A percentile compares a stretch with the other conserved stretches of the same genome.
Conservation (phyloP, 2,113 vertebrate genomes). For the Collichthys lucidus region DNA sequence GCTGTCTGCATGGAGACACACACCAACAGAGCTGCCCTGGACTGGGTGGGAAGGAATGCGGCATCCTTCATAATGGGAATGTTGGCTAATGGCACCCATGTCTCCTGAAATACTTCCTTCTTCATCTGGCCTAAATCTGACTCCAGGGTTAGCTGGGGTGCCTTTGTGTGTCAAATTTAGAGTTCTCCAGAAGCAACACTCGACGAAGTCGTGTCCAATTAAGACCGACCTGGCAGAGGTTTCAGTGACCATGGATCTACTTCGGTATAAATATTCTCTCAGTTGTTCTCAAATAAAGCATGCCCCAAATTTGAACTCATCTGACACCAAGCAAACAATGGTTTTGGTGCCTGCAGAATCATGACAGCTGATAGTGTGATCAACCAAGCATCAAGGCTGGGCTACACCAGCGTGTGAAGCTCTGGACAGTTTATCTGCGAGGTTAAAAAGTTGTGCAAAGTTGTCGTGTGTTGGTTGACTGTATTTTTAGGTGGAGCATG, state of each 20-base stretch:
- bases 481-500: conserved; percentile 82
- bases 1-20: conserved; percentile 67
- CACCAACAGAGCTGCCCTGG: conserved; percentile 16
- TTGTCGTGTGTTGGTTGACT: conserved; percentile 25
- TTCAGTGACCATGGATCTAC: conserved; percentile 53
- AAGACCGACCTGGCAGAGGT: conserved; percentile 60
- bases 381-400: conserved; percentile 66
- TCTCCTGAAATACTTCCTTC: conserved; percentile 47
- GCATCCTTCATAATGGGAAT: conserved; percentile 46
- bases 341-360: conserved; percentile 69
- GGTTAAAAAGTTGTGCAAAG: conserved; percentile 26
- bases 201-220: conserved; percentile 53
- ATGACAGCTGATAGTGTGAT: conserved; percentile 73
- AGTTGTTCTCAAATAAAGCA: conserved; percentile 65
- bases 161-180: conserved; percentile 58
- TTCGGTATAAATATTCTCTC: conserved; percentile 75
- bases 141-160: conserved; percentile 48
- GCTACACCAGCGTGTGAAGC: conserved; percentile 49
- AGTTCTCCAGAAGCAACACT: conserved; percentile 52
- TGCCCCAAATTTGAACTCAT: conserved; percentile 65
- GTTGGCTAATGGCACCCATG: conserved; percentile 32
- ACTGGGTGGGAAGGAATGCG: conserved; percentile 49
- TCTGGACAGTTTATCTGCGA: conserved; percentile 32
- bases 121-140: conserved; percentile 58
- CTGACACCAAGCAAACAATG: conserved; percentile 58